Percentiles rank a stretch among this genome's conserved stretches.
Evolutionary conservation across 1,140 invertebrate genomes (phyloP).

Genomic region (Psix sp.): DNA sequence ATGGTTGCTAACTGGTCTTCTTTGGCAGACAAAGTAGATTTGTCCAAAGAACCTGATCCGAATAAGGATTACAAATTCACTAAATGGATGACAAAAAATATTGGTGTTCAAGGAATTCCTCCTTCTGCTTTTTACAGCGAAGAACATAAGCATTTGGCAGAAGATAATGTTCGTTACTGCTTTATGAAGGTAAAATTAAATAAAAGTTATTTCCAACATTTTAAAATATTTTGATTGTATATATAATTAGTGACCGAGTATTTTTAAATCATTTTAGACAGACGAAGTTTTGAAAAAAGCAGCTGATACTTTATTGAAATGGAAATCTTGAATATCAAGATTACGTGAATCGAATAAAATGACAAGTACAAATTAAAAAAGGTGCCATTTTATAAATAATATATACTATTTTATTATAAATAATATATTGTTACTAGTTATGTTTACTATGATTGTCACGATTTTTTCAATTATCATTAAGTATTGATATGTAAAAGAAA

Average conservation of each 20-base stretch:
- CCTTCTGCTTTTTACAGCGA: conserved; percentile 94
- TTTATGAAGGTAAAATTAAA: conserved; percentile 89
- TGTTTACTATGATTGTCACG: no score
- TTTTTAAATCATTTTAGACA: conserved; percentile 19
- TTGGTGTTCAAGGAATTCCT: conserved; percentile 95
- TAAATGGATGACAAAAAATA: conserved; percentile 95
- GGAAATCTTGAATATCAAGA: conserved; percentile 12
- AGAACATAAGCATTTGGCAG: conserved; percentile 88
- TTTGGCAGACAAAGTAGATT: conserved; percentile 81
- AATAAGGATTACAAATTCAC: conserved; percentile 94
- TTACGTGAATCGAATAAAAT: no score
- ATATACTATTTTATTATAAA: no score
- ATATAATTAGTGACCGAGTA: no score
- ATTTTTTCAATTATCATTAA: no score
- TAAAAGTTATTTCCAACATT: not conserved
- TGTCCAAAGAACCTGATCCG: conserved; percentile 82
- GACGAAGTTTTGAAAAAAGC: conserved; percentile 35
- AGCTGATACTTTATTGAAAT: conserved; percentile 28
- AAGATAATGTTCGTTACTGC: conserved; percentile 93
- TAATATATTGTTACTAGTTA: no score
- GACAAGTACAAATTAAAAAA: no score
- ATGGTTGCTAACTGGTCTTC: conserved; percentile 95
- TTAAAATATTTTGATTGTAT: no score
- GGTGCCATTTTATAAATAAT: no score
- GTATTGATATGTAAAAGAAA: no score